Base-by-base conservation (phyloP, 2,797 vertebrate genomes). In the Podargus strigoides region DNA sequence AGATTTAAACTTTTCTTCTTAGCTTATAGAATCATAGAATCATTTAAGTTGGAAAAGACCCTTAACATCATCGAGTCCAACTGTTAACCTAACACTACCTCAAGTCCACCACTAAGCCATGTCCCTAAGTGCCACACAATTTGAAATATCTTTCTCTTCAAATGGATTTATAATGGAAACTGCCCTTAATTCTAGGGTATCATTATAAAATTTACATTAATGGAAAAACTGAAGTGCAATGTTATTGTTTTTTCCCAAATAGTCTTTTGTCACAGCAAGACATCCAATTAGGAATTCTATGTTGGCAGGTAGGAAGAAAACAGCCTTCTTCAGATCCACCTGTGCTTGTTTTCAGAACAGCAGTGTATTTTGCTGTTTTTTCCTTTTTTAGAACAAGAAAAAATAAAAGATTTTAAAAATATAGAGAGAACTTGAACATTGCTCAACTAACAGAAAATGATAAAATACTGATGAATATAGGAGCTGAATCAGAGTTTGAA, bases 261-360 rank as follows among this genome's bases (percentile, higher is more conserved):
- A 64, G 50, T 46, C 83, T 84, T 94, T 90, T 94, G 44, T 93
- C 5, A 0, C 26, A 52, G 37, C 44, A 73, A 79, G 95, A 70
- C 28, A 20, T 85, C 85, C 88, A 94, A 87, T 93, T 96, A 95
- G 67, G 67, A 79, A 92, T 69, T 93, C 64, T 73, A 1, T 70
- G 69, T 92, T 94, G 88, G 72, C 84, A 94, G 34, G 59, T 95
- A 74, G 92, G 89, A 95, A 91, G 36, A 44, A 95, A 66, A 69
- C 75, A 55, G 59, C 32, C 72, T 75, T 47, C 75, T 95, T 94
- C 75, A 90, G 63, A 93, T 78, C 76, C 78, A 82, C 47, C 66
- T 95, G 41, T 80, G 30, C n/a, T 76, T 68, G 24, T 75, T 95
- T 95, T 90, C 60, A 49, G 53, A 56, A 64, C 8, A 85, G 47